These are phyloP conservation scores for Centruroides sculpturatus DNA, from an alignment of 1,140 invertebrate species.

Conservation along the genomic window DNA sequence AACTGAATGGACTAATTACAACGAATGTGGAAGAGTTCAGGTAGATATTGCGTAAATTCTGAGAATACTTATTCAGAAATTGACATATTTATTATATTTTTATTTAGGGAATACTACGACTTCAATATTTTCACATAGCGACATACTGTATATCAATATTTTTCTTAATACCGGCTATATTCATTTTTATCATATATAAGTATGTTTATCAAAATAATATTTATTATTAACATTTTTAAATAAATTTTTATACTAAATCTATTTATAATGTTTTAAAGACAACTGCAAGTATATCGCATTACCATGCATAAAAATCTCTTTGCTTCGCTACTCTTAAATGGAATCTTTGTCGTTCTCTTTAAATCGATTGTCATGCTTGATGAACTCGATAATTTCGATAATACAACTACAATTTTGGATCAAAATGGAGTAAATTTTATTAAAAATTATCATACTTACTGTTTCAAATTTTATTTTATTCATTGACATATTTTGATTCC, in stretches of 20 bases:
- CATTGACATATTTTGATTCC: not conserved
- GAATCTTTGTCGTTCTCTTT: conserved; percentile 26
- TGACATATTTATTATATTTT: no score
- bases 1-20: conserved; percentile 32
- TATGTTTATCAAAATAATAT: not conserved
- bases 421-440: conserved; percentile 10
- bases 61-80: no score
- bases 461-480: no score
- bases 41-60: not conserved
- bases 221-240: no score
- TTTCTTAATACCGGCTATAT: conserved; percentile 6
- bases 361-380: conserved; percentile 31
- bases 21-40: conserved; percentile 23
- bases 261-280: conserved; percentile 4
- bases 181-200: conserved; percentile 1
- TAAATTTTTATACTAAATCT: no score
- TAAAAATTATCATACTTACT: no score
- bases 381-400: conserved; percentile 23
- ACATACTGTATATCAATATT: conserved; percentile 8
- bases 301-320: conserved; percentile 41
- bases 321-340: conserved; percentile 34
- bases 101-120: not conserved
- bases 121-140: conserved; percentile 7
- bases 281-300: conserved; percentile 28
- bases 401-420: conserved; percentile 19